Conservation (phyloP, 2,888 invertebrate genomes). For the Acrocera orbiculus region DNA sequence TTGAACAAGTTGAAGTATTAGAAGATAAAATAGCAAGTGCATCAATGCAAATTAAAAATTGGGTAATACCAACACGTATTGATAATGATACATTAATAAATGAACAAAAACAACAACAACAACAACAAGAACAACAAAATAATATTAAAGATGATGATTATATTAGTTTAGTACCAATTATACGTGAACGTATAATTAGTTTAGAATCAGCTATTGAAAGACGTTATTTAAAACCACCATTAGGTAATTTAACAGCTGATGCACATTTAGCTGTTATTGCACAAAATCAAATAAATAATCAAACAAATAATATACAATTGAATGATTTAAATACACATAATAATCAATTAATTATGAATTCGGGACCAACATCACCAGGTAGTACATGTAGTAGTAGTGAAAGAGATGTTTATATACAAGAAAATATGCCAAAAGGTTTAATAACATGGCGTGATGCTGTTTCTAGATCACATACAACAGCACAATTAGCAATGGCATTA, state of each 20-base stretch:
- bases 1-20: conserved; percentile 68
- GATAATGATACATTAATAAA: conserved; percentile 35
- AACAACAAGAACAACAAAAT: no score
- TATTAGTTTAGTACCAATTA: conserved; percentile 37
- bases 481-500: conserved; percentile 78
- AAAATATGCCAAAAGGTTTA: conserved; percentile 40
- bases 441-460: conserved; percentile 83
- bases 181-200: conserved; percentile 53
- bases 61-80: conserved; percentile 51
- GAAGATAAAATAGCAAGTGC: conserved; percentile 80
- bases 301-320: conserved; percentile 19
- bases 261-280: conserved; percentile 43
- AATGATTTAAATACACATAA: conserved; percentile 7
- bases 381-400: conserved; percentile 30
- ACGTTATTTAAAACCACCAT: conserved; percentile 81
- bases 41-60: conserved; percentile 80
- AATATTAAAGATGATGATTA: conserved; percentile 29
- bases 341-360: conserved; percentile 15
- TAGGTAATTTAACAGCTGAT: conserved; percentile 50
- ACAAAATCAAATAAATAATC: conserved; percentile 30
- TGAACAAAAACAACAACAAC: no score
- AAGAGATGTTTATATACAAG: conserved; percentile 23
- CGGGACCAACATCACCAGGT: conserved; percentile 25
- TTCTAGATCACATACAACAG: conserved; percentile 62
- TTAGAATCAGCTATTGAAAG: conserved; percentile 84